A percentile compares a stretch with the other conserved stretches of the same genome.
These are phyloP conservation scores for Myopa testacea DNA, from an alignment of 2,888 invertebrate species.

Conservation along the genomic window DNA sequence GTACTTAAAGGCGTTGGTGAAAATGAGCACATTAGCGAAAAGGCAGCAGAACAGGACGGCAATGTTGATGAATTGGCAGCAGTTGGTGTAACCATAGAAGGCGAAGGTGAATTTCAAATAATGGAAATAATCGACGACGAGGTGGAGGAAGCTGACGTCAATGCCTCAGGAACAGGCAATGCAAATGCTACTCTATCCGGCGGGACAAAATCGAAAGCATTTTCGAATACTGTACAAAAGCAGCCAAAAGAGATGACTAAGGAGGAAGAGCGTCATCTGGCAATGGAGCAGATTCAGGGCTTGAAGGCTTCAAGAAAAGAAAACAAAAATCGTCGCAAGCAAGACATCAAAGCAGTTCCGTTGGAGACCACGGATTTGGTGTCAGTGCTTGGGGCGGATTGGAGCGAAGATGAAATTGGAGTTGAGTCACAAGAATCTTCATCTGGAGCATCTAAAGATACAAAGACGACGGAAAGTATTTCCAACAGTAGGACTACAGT, in stretches of 20 bases:
- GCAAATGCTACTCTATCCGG: constrained; percentile 32
- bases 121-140: constrained; percentile 62
- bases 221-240: constrained; percentile 34
- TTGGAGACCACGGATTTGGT: constrained; percentile 56
- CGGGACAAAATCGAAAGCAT: constrained; percentile 22
- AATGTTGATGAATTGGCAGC: background rate
- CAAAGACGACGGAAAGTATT: constrained; percentile 22
- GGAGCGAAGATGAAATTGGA: constrained; percentile 65
- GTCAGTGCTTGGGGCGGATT: constrained; percentile 63
- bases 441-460: background rate
- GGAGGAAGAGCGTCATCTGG: constrained; percentile 63
- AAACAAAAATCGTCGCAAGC: constrained; percentile 53
- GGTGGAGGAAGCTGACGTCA: constrained; percentile 48
- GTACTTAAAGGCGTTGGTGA: constrained; percentile 72
- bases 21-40: constrained; percentile 54
- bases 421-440: constrained; percentile 32
- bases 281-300: constrained; percentile 63
- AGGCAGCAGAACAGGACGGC: background rate
- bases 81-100: constrained; percentile 62
- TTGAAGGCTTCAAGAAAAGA: constrained; percentile 44
- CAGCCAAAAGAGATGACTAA: constrained; percentile 51
- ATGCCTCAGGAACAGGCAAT: constrained; percentile 22
- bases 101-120: constrained; percentile 65
- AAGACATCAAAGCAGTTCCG: constrained; percentile 50
- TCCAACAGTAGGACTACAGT: background rate